Conservation (phyloP, 23 tunicate species). For the Phallusia fumigata region DNA sequence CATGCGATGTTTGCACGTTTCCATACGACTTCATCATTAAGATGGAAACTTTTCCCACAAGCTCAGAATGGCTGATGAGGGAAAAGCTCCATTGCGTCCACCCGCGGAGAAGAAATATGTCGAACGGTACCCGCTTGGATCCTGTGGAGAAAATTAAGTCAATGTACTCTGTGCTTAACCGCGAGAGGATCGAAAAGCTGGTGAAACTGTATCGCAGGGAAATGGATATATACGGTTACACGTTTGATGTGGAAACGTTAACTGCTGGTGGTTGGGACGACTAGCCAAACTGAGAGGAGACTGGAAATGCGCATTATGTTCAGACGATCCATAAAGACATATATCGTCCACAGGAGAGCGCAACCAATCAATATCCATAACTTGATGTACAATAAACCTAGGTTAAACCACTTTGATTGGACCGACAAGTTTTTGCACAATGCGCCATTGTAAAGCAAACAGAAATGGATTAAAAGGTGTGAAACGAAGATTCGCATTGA, state of each 20-base stretch:
- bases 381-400: too few species aligned
- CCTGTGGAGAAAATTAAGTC: slow-evolving; percentile 25
- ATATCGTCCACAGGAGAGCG: too few species aligned
- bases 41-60: slow-evolving; percentile 17
- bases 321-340: too few species aligned
- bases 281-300: background rate
- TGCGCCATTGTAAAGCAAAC: too few species aligned
- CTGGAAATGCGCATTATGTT: too few species aligned
- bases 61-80: slow-evolving; percentile 17
- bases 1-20: slow-evolving; percentile 35
- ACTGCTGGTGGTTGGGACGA: slow-evolving; percentile 52
- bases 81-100: background rate
- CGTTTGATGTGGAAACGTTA: slow-evolving; percentile 39
- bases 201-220: slow-evolving; percentile 28
- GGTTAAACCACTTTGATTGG: too few species aligned
- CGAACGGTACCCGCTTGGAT: background rate
- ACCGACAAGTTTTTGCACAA: too few species aligned
- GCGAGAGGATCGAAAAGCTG: slow-evolving; percentile 20
- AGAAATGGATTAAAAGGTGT: too few species aligned
- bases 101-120: slow-evolving; percentile 4
- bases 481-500: too few species aligned
- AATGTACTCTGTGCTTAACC: slow-evolving; percentile 11
- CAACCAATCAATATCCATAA: too few species aligned
- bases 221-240: slow-evolving; percentile 47
- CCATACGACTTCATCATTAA: slow-evolving; percentile 42